phyloP scores from a whole-genome alignment of 2,888 invertebrate species.

The Pterostichus niger region DNA sequence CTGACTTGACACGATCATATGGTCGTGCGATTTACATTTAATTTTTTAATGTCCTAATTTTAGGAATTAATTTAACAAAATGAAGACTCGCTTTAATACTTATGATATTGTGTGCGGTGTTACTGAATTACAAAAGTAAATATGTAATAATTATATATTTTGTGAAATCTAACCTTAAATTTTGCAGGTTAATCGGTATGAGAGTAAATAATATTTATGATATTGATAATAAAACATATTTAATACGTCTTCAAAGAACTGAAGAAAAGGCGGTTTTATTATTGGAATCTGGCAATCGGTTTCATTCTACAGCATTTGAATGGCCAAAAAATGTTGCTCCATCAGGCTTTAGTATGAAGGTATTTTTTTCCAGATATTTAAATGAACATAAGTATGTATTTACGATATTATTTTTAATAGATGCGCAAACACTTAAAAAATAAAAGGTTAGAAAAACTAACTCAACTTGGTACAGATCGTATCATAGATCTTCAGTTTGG shows the following conservation, averaged over 20 bases:
- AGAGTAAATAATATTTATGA: slow-evolving; percentile 98
- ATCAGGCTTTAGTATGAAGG: slow-evolving; percentile 99
- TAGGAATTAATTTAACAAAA: slow-evolving; percentile 75
- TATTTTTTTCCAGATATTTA: slow-evolving; percentile 72
- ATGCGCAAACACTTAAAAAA: slow-evolving; percentile 97
- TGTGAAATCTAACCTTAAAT: slow-evolving; percentile 21
- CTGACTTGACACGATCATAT: neutral
- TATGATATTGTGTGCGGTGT: slow-evolving; percentile 94
- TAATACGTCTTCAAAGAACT: slow-evolving; percentile 90
- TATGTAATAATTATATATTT: slow-evolving; percentile 64
- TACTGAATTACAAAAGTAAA: slow-evolving; percentile 91
- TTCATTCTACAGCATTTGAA: slow-evolving; percentile 97
- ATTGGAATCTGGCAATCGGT: slow-evolving; percentile 95
- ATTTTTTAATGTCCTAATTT: slow-evolving; percentile 30
- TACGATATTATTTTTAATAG: slow-evolving; percentile 77
- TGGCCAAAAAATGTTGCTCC: slow-evolving; percentile 99
- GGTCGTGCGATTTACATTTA: slow-evolving; percentile 18
- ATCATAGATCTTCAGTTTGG: slow-evolving; percentile 98
- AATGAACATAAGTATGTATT: slow-evolving; percentile 33
- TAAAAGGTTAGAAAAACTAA: slow-evolving; percentile 92
- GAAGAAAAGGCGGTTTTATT: slow-evolving; percentile 94
- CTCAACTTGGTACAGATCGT: slow-evolving; percentile 95
- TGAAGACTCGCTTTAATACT: slow-evolving; percentile 97
- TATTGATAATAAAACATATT: slow-evolving; percentile 96
- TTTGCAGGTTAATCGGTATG: slow-evolving; percentile 88